Percentiles rank a stretch among this genome's conserved stretches.
Conservation (phyloP, 2,888 invertebrate species). For the Platerodrilus igneus region DNA sequence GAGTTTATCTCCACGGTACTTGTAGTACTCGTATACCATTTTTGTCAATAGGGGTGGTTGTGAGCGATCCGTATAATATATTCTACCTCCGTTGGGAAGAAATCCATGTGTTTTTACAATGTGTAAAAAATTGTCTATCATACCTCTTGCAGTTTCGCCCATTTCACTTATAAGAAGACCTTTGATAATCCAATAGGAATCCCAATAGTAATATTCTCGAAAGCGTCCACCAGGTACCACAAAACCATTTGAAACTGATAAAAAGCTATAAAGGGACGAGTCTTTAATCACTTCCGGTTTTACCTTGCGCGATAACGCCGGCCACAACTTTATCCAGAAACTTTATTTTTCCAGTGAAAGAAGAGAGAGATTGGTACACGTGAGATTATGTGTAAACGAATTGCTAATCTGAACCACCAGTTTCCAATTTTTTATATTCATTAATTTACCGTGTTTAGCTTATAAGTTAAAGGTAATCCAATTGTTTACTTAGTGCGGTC, state of each 20-base stretch:
- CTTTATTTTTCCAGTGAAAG: no score
- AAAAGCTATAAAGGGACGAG: constrained; percentile 43
- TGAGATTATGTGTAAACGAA: no score
- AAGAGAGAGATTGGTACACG: no score
- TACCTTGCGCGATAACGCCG: constrained; percentile 57
- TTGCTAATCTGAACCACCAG: no score
- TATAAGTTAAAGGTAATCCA: no score
- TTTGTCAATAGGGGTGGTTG: constrained; percentile 66
- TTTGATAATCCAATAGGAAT: constrained; percentile 80
- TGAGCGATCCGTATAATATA: constrained; percentile 69
- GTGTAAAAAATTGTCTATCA: constrained; percentile 70
- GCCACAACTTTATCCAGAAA: constrained; percentile 62
- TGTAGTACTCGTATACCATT: constrained; percentile 68
- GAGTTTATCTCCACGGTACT: constrained; percentile 59
- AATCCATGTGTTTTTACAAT: constrained; percentile 63
- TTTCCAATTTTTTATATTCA: no score
- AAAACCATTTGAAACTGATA: constrained; percentile 53
- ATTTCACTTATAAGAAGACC: constrained; percentile 75
- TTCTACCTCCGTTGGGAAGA: constrained; percentile 77
- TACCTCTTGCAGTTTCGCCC: constrained; percentile 66
- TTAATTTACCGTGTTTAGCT: no score
- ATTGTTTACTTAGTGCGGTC: no score
- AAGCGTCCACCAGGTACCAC: constrained; percentile 69
- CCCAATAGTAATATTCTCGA: constrained; percentile 79
- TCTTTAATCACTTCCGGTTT: constrained; percentile 53